phyloP scores from a whole-genome alignment of 2,113 vertebrate species.

The Cercopithecus mona region DNA sequence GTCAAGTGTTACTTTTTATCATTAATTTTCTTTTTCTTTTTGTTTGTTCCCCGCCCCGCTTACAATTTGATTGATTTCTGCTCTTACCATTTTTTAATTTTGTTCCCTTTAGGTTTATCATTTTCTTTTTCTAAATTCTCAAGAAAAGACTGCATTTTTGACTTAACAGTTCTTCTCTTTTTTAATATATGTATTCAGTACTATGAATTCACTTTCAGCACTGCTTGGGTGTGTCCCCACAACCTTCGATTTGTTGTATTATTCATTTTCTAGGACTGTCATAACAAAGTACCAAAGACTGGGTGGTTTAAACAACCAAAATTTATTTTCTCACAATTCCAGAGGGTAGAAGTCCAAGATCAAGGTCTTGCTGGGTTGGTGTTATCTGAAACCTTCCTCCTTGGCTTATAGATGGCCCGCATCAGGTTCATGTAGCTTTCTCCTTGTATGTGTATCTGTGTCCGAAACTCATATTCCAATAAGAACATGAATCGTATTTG shows the following conservation, averaged over 20 bases:
- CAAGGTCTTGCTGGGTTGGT: background rate
- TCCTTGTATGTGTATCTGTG: background rate
- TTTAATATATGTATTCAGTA: background rate
- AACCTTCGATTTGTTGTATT: background rate
- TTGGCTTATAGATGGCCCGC: background rate
- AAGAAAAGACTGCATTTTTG: background rate
- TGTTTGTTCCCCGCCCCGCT: no score
- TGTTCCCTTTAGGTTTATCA: background rate
- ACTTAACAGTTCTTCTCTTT: background rate
- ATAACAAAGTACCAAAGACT: background rate
- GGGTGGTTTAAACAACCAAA: background rate
- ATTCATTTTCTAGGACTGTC: background rate
- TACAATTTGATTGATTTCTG: background rate
- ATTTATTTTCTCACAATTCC: background rate
- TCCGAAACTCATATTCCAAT: background rate
- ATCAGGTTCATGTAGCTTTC: background rate
- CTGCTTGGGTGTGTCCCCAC: background rate
- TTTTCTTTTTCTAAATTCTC: background rate
- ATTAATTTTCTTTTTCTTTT: background rate
- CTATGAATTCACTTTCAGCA: background rate
- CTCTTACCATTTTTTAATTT: background rate
- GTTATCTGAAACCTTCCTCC: background rate
- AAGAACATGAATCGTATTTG: background rate
- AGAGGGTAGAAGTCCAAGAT: no score
- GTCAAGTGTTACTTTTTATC: background rate